Conservation (phyloP, 2,113 vertebrate genomes). For the Vireo altiloquus region DNA sequence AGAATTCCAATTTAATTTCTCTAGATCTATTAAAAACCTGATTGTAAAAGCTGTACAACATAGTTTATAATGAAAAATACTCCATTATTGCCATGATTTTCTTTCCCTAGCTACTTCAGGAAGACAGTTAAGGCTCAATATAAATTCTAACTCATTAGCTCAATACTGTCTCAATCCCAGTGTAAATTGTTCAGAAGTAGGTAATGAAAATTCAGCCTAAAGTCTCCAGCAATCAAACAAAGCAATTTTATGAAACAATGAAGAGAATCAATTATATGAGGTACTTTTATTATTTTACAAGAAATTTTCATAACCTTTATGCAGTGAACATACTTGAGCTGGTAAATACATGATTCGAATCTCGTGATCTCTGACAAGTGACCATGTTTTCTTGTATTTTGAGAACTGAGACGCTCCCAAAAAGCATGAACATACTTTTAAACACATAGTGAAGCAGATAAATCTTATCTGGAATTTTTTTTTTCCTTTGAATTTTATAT, state of each 20-base stretch:
- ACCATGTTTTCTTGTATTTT: not conserved
- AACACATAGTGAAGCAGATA: not conserved
- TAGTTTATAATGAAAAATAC: slow-evolving; percentile 74
- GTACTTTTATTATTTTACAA: slow-evolving; percentile 70
- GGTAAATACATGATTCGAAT: slow-evolving; percentile 25
- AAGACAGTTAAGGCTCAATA: slow-evolving; percentile 75
- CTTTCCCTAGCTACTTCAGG: slow-evolving; percentile 67
- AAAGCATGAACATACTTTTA: not conserved
- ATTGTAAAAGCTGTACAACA: slow-evolving; percentile 69
- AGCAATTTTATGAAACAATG: slow-evolving; percentile 74
- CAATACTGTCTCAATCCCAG: slow-evolving; percentile 71
- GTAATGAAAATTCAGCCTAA: slow-evolving; percentile 75
- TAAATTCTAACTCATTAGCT: slow-evolving; percentile 80
- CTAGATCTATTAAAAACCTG: slow-evolving; percentile 68
- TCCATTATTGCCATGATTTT: slow-evolving; percentile 71
- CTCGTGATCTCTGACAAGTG: not conserved
- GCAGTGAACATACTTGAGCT: slow-evolving; percentile 33
- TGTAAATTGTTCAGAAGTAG: slow-evolving; percentile 74
- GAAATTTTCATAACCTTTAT: slow-evolving; percentile 52
- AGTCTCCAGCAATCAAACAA: slow-evolving; percentile 70
- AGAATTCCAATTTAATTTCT: slow-evolving; percentile 72
- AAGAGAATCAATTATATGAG: slow-evolving; percentile 71
- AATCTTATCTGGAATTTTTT: not conserved
- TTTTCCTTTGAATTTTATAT: not conserved
- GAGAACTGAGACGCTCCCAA: not conserved